Evolutionary conservation across 1,140 invertebrate genomes (phyloP).

Genomic region (Listronotus bonariensis): DNA sequence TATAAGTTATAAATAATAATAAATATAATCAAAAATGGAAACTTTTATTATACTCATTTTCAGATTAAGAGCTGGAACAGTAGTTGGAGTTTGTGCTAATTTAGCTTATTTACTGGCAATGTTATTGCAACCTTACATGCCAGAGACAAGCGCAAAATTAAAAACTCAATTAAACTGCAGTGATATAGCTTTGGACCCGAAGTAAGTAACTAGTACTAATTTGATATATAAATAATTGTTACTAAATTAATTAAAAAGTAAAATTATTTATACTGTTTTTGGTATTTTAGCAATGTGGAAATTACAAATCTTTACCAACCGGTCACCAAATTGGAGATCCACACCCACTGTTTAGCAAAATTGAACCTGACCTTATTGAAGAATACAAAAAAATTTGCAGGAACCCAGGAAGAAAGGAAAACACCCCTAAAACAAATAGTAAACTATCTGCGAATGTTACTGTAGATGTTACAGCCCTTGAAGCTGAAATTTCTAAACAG

Average conservation of each 20-base stretch:
- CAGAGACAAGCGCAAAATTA: conserved; percentile 72
- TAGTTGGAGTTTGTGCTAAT: conserved; percentile 87
- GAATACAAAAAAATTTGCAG: conserved; percentile 80
- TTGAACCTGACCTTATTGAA: conserved; percentile 75
- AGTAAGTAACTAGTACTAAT: conserved; percentile 52
- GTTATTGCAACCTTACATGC: conserved; percentile 92
- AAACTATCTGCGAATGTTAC: conserved; percentile 18
- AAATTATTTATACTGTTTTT: too few relatives aligned
- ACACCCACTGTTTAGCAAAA: conserved; percentile 84
- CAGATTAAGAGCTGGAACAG: conserved; percentile 78
- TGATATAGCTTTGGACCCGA: conserved; percentile 61
- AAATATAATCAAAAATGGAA: too few relatives aligned
- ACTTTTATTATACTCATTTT: background rate
- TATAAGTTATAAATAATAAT: too few relatives aligned
- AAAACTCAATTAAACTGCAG: conserved; percentile 71
- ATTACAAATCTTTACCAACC: conserved; percentile 69
- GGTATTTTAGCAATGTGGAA: conserved; percentile 56
- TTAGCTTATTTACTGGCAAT: conserved; percentile 81
- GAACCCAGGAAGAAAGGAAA: conserved; percentile 57
- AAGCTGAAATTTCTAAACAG: conserved; percentile 67
- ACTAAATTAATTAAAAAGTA: too few relatives aligned
- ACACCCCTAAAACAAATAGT: conserved; percentile 13
- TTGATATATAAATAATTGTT: background rate
- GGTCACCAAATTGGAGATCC: conserved; percentile 92
- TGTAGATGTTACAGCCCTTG: conserved; percentile 56